Evolutionary conservation across 2,113 vertebrate species (phyloP), one percentile per base, ranked within the genome.

Genomic region (Condylura cristata): DNA sequence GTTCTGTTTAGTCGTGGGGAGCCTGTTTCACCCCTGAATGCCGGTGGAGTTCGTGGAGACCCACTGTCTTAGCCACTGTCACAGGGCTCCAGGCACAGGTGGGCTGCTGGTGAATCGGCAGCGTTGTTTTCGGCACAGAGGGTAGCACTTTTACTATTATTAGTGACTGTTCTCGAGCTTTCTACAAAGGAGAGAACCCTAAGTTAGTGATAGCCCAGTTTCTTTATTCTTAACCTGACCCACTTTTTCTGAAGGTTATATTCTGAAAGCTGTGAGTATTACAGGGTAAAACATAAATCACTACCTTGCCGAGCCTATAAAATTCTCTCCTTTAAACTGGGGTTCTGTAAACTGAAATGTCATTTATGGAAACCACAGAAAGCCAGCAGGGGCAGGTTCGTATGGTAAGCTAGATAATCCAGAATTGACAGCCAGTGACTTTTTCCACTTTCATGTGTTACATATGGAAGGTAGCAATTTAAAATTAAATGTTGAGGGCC

Each of bases 211-310:
- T 84, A 89, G 48, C 60, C 60, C n/a, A 56, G 32, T 94, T 93
- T 85, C 78, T 95, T 2, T 72, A 63, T 88, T 82, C 68, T 93
- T 94, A 92, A 76, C 58, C 81, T 92, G 78, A 89, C n/a, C 76
- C 32, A 90, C 66, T 93, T 95, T 96, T 94, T 82, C 81, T 90
- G 48, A 93, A 95, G 78, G 61, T 85, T 90, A 37, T 93, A 13
- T 76, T 82, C 0, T 96, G 53, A 94, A 65, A 82, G 51, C 51
- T 92, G 0, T 95, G 88, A 76, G 34, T 61, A 72, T 88, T 93
- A 60, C 8, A 75, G 18, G 51, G 2, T 91, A 82, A 90, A 70
- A 78, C 74, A 78, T 89, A 89, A 81, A 76, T 94, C 90, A 95
- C 32, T 86, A 61, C 12, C n/a, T 70, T 86, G 37, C 41, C 60